Percentiles rank a stretch among this genome's conserved stretches.
These are phyloP conservation scores for Phengaris alcon DNA, from an alignment of 2,888 invertebrate genomes.

Conservation along the genomic window DNA sequence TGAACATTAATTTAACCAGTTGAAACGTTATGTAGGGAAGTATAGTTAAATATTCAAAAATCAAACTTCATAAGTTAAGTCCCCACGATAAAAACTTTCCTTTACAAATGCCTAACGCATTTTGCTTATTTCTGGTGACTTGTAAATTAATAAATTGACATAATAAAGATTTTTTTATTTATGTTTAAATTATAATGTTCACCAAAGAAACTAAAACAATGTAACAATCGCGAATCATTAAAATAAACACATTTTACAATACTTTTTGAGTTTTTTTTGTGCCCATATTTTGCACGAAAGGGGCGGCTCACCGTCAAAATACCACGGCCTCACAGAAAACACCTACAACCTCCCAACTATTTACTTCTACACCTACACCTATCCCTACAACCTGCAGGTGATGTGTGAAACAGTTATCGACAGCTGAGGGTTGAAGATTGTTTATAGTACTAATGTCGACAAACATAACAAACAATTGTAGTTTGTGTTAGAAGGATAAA, in stretches of 20 bases:
- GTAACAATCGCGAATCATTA: slow-evolving; percentile 70
- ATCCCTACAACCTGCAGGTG: no score
- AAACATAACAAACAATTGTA: no score
- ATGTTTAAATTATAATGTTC: slow-evolving; percentile 49
- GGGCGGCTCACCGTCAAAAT: not conserved
- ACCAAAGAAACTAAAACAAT: slow-evolving; percentile 74
- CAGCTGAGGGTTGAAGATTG: no score
- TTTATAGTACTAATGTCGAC: no score
- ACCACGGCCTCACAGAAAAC: no score
- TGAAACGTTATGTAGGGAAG: not conserved
- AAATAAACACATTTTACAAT: slow-evolving; percentile 62
- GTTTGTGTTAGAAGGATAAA: no score
- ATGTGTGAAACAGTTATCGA: no score
- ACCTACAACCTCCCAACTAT: no score
- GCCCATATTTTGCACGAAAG: no score
- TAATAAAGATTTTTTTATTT: not conserved
- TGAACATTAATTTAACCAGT: not conserved
- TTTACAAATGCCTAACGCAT: not conserved
- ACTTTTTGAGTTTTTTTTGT: slow-evolving; percentile 40
- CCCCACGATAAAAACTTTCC: not conserved
- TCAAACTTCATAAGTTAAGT: not conserved
- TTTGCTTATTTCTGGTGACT: slow-evolving; percentile 1
- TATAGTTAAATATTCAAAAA: no score
- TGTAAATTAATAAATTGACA: slow-evolving; percentile 1
- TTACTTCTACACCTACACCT: no score